Percentiles rank a stretch among this genome's conserved stretches.
phyloP scores from a whole-genome alignment of 2,113 vertebrate genomes.

The Nannobrachium achirus region DNA sequence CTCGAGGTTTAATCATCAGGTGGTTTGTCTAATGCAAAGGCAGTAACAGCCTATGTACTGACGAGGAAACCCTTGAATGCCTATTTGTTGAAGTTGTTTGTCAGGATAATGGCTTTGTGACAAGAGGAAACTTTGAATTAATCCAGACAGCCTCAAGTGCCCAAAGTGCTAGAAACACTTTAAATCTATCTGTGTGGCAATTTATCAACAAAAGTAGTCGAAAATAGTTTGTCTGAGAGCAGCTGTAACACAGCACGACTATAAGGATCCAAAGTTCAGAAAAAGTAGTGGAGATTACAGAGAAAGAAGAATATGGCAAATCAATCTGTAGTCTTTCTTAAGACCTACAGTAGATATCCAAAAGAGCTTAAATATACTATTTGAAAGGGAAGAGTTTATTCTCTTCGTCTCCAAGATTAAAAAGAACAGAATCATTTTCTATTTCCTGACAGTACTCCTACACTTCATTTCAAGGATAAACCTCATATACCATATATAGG shows the following conservation, averaged over 20 bases:
- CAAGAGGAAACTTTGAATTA: conserved; percentile 48
- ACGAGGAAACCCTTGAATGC: conserved; percentile 5
- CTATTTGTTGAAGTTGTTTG: conserved; percentile 34
- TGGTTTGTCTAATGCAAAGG: neutral
- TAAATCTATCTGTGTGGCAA: conserved; percentile 36
- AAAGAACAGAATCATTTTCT: conserved; percentile 48
- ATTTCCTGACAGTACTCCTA: conserved; percentile 55
- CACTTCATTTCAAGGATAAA: conserved; percentile 64
- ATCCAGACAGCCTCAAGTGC: conserved; percentile 35
- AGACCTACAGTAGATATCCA: conserved; percentile 25
- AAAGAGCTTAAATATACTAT: conserved; percentile 34
- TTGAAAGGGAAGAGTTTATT: conserved; percentile 33
- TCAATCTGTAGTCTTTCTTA: conserved; percentile 38
- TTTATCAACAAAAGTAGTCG: conserved; percentile 42
- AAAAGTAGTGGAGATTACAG: conserved; percentile 47
- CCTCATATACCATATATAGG: conserved; percentile 62
- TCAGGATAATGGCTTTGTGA: conserved; percentile 47
- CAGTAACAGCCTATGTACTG: conserved; percentile 22
- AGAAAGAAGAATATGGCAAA: conserved; percentile 27
- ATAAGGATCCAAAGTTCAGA: conserved; percentile 21
- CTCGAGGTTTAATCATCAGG: conserved; percentile 37
- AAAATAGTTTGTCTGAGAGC: conserved; percentile 28
- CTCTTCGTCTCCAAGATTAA: conserved; percentile 54
- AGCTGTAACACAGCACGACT: conserved; percentile 19
- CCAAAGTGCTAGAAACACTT: conserved; percentile 47